Evolutionary conservation across 2,888 invertebrate genomes (phyloP).

Genomic region (Tyria jacobaeae): DNA sequence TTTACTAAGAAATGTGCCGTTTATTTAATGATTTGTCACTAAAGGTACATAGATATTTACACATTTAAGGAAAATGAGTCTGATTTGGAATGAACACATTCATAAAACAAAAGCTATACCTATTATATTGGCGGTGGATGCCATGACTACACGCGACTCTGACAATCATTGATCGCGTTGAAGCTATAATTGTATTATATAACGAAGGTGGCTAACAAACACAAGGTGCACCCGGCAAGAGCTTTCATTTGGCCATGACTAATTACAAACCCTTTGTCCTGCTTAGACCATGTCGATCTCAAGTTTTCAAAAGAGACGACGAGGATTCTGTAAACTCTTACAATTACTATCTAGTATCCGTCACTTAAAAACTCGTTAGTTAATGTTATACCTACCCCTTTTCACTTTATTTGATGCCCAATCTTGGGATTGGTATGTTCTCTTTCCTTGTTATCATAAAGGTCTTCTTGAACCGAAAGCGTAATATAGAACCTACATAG

Average conservation of each 20-base stretch:
- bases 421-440: too few relatives aligned
- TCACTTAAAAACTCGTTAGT: too few relatives aligned
- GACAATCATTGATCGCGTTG: too few relatives aligned
- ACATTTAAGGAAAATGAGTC: background rate
- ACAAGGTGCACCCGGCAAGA: background rate
- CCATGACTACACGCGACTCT: background rate
- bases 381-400: too few relatives aligned
- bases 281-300: background rate
- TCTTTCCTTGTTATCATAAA: too few relatives aligned
- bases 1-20: slow-evolving; percentile 1
- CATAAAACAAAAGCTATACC: background rate
- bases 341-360: too few relatives aligned
- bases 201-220: background rate
- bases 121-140: background rate
- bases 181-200: background rate
- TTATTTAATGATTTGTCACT: background rate
- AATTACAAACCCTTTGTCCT: too few relatives aligned
- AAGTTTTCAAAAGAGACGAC: background rate
- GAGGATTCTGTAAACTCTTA: background rate
- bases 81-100: background rate
- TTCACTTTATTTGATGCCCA: too few relatives aligned
- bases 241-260: background rate
- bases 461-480: too few relatives aligned
- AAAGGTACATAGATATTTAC: background rate
- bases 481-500: too few relatives aligned